phyloP scores from a whole-genome alignment of 1,140 invertebrate species.

The Caerostris darwini region DNA sequence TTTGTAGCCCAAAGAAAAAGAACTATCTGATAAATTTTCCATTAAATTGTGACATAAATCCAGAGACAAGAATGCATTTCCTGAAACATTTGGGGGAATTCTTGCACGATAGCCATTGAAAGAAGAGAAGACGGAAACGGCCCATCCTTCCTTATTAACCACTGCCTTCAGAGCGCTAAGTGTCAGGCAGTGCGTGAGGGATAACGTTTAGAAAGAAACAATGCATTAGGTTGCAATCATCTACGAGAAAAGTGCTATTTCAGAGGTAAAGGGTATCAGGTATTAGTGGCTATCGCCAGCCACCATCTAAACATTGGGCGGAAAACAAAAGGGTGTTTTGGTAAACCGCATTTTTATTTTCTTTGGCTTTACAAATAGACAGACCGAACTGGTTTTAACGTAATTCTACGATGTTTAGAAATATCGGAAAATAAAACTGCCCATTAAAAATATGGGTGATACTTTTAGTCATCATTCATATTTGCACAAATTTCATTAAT shows the following conservation, averaged over 20 bases:
- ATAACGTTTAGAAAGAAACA: constrained; percentile 21
- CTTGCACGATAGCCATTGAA: not conserved
- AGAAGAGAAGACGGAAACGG: not conserved
- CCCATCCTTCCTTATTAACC: constrained; percentile 1
- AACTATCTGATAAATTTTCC: not conserved
- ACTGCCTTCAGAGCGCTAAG: not conserved
- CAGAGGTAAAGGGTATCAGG: not conserved
- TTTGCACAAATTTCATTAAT: not conserved
- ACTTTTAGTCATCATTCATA: not conserved
- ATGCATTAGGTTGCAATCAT: constrained; percentile 17
- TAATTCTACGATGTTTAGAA: constrained; percentile 22
- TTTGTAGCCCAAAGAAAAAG: not conserved
- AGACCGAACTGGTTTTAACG: not conserved
- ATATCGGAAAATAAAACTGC: not conserved
- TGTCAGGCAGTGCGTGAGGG: constrained; percentile 29
- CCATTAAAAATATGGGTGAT: not conserved
- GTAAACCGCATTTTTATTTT: not conserved
- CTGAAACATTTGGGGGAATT: not conserved
- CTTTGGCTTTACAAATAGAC: not conserved
- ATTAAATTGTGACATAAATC: constrained; percentile 5
- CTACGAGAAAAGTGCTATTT: not conserved
- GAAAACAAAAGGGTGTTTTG: not conserved
- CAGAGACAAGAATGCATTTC: not conserved
- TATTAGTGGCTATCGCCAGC: not conserved
- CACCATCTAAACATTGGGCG: not conserved